phyloP scores from a whole-genome alignment of 2,888 invertebrate species.

The Diogma glabrata region DNA sequence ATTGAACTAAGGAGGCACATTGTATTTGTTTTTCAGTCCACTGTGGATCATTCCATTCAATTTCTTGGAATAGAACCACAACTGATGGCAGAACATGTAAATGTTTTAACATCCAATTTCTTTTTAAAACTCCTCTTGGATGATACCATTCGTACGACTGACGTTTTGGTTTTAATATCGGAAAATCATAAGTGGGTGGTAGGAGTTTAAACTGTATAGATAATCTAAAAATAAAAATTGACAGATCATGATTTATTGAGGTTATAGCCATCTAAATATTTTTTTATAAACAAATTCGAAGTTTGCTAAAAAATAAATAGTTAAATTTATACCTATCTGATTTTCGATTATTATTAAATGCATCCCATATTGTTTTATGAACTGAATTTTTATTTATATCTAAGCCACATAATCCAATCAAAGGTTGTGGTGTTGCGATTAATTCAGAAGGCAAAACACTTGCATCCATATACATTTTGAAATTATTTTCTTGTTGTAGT shows the following conservation, averaged over 20 bases:
- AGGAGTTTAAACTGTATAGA: slow-evolving; percentile 75
- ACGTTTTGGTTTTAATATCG: slow-evolving; percentile 73
- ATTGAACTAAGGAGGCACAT: slow-evolving; percentile 81
- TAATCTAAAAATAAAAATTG: slow-evolving; percentile 40
- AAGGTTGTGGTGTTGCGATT: slow-evolving; percentile 68
- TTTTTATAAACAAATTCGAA: neutral
- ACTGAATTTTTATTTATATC: slow-evolving; percentile 73
- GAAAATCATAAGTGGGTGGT: slow-evolving; percentile 74
- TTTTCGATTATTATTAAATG: slow-evolving; percentile 71
- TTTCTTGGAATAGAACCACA: slow-evolving; percentile 88
- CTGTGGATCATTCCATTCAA: slow-evolving; percentile 91
- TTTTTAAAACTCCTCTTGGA: slow-evolving; percentile 86
- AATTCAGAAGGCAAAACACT: slow-evolving; percentile 63
- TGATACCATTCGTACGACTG: slow-evolving; percentile 92
- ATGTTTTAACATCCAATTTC: slow-evolving; percentile 92
- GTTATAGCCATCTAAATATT: neutral
- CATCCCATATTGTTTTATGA: slow-evolving; percentile 89
- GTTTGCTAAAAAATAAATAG: neutral
- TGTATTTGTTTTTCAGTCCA: slow-evolving; percentile 95
- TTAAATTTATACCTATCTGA: slow-evolving; percentile 42
- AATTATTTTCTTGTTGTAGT: neutral
- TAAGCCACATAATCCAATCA: slow-evolving; percentile 80
- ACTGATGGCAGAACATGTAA: slow-evolving; percentile 82
- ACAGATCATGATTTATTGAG: slow-evolving; percentile 7
- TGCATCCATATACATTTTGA: slow-evolving; percentile 10